A percentile compares a stretch with the other conserved stretches of the same genome.
phyloP scores from a whole-genome alignment of 1,140 invertebrate genomes.

The Halotydeus destructor region DNA sequence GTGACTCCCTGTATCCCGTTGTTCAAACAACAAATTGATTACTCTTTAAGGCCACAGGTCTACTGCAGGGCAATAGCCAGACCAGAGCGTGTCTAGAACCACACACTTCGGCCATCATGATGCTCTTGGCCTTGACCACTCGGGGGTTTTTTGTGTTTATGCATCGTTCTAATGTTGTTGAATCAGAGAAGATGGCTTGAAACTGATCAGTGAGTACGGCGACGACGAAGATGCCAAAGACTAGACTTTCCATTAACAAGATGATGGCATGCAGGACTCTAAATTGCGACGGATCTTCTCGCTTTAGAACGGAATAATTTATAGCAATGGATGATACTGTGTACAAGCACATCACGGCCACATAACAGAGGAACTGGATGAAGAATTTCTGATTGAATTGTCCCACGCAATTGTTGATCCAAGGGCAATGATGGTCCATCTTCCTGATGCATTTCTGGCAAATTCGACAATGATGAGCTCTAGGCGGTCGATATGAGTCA shows the following conservation, averaged over 20 bases:
- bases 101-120: too few species aligned
- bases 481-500: constrained; percentile 9
- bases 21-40: too few species aligned
- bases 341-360: constrained; percentile 24
- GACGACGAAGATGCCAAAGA: constrained; percentile 74
- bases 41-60: too few species aligned
- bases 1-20: too few species aligned
- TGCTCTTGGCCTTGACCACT: too few species aligned
- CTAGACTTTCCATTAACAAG: constrained; percentile 51
- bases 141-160: too few species aligned
- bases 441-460: constrained; percentile 61
- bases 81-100: too few species aligned
- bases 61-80: too few species aligned
- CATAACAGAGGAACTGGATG: constrained; percentile 61
- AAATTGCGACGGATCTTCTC: too few species aligned
- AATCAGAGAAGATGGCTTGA: constrained; percentile 18
- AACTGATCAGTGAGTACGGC: constrained; percentile 76
- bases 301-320: too few species aligned
- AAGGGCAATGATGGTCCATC: constrained; percentile 82
- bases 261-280: constrained; percentile 69
- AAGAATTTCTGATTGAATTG: constrained; percentile 86
- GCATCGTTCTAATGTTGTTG: too few species aligned
- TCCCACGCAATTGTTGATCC: constrained; percentile 83
- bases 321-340: too few species aligned
- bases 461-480: constrained; percentile 71